These are phyloP conservation scores for Desoria tigrina DNA, from an alignment of 2,888 invertebrate species.

Conservation along the genomic window DNA sequence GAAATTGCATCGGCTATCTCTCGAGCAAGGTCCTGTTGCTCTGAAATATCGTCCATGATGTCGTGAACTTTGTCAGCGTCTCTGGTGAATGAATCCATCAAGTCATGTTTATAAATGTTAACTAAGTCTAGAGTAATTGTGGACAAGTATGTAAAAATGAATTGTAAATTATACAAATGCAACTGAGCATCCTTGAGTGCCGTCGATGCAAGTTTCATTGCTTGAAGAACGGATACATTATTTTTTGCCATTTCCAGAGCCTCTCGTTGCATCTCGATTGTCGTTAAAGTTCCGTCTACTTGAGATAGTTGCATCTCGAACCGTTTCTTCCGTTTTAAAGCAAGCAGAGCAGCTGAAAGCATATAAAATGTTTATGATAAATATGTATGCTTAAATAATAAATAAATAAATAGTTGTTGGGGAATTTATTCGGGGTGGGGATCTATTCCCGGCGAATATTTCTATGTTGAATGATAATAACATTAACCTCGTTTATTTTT, in stretches of 20 bases:
- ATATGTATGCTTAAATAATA: too few relatives aligned
- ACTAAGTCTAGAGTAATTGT: too few relatives aligned
- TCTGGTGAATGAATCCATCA: not conserved
- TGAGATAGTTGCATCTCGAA: constrained; percentile 62
- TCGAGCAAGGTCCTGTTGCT: constrained; percentile 63
- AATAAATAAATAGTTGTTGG: too few relatives aligned
- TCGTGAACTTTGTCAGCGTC: constrained; percentile 57
- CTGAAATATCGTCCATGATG: constrained; percentile 64
- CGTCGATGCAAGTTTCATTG: constrained; percentile 61
- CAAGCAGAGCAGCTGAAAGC: constrained; percentile 59
- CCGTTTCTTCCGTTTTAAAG: constrained; percentile 62
- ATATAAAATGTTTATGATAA: not conserved
- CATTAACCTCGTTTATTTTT: constrained; percentile 37
- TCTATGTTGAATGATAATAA: not conserved
- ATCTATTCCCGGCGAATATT: not conserved
- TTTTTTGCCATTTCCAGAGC: constrained; percentile 63
- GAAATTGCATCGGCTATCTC: constrained; percentile 65
- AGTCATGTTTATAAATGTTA: too few relatives aligned
- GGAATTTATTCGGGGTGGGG: too few relatives aligned
- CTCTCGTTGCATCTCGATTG: constrained; percentile 62
- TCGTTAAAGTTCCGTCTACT: constrained; percentile 62
- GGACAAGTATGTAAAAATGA: too few relatives aligned
- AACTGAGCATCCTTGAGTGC: constrained; percentile 61
- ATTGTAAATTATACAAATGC: not conserved
- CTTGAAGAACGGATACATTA: constrained; percentile 63